These are phyloP conservation scores for Lithophane leautieri DNA, from an alignment of 2,888 invertebrate species.

Conservation along the genomic window DNA sequence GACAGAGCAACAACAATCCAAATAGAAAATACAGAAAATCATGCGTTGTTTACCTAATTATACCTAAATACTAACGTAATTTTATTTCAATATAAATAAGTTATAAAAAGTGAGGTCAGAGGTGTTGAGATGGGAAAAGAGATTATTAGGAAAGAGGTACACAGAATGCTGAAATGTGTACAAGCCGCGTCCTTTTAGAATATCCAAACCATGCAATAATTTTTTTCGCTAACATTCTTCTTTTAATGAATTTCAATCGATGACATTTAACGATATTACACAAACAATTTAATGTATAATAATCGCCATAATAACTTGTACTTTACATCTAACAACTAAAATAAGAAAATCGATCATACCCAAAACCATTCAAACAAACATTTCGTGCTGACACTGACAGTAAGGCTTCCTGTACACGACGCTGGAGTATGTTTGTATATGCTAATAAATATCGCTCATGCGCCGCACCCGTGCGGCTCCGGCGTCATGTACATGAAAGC, in stretches of 20 bases:
- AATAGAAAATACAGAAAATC: conserved; percentile 58
- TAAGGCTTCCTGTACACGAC: not conserved
- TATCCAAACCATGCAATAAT: conserved; percentile 51
- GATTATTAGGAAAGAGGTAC: conserved; percentile 53
- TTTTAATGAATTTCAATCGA: conserved; percentile 47
- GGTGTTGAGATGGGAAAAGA: conserved; percentile 63
- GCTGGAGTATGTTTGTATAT: too few relatives aligned
- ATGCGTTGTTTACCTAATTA: conserved; percentile 50
- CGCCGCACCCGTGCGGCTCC: too few relatives aligned
- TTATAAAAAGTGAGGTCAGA: conserved; percentile 73
- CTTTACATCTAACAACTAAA: conserved; percentile 67
- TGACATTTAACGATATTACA: conserved; percentile 57
- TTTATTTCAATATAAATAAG: conserved; percentile 59
- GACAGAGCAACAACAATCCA: conserved; percentile 60
- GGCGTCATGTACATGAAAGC: too few relatives aligned
- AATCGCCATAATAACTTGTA: conserved; percentile 68
- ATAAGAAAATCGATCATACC: conserved; percentile 59
- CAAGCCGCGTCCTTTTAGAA: conserved; percentile 48
- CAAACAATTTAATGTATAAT: conserved; percentile 49
- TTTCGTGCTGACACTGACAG: conserved; percentile 38
- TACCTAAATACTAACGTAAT: conserved; percentile 65
- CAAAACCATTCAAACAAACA: conserved; percentile 40
- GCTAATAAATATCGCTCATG: too few relatives aligned
- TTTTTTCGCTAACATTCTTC: conserved; percentile 55
- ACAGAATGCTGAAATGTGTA: conserved; percentile 46